Evolutionary conservation across 1,140 invertebrate genomes (phyloP), one percentile per base, ranked within the genome.

Genomic region (Orius insidiosus): DNA sequence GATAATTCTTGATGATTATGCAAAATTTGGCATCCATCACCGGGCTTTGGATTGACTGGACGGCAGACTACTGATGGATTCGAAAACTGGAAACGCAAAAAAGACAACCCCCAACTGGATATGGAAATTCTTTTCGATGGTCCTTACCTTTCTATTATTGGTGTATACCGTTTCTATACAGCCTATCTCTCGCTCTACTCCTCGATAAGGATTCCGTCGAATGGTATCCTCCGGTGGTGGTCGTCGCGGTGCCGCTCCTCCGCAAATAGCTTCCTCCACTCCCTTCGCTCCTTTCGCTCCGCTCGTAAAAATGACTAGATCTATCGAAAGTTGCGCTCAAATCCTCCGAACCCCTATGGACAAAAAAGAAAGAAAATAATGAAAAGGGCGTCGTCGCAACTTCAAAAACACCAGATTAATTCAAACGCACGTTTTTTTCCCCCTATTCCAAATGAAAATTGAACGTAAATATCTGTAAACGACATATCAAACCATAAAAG

Each of bases 241-340:
- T 56, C 14, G 53, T 53, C 53, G 60, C n/a, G 54, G 57, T 59
- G 54, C 52, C 56, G 51, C 63, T 62, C 44, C 62, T 58, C 53
- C 62, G 50, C 59, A 62, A 55, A 40, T 53, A 56, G 50, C 41
- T 54, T 49, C 45, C 56, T 52, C 52, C 59, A 56, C 46, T 56
- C 48, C 54, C 51, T 19, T 52, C 53, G 14, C 45, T 13, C 24
- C 48, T 30, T 19, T 45, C 37, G 41, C 41, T 15, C 36, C 56
- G 56, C 50, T 59, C 60, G 55, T 65, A 67, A 54, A 66, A 67
- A 58, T 66, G 63, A 64, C 63, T 64, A 62, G 64, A 61, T 51
- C 64, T 57, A 39, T 66, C 64, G 54, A 66, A 67, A 49, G 56
- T 58, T 48, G 51, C 50, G 49, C 61, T 59, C 39, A 49, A 31